These are phyloP conservation scores for Kobus ellipsiprymnus DNA, from an alignment of 2,113 vertebrate genomes.

Conservation along the genomic window DNA sequence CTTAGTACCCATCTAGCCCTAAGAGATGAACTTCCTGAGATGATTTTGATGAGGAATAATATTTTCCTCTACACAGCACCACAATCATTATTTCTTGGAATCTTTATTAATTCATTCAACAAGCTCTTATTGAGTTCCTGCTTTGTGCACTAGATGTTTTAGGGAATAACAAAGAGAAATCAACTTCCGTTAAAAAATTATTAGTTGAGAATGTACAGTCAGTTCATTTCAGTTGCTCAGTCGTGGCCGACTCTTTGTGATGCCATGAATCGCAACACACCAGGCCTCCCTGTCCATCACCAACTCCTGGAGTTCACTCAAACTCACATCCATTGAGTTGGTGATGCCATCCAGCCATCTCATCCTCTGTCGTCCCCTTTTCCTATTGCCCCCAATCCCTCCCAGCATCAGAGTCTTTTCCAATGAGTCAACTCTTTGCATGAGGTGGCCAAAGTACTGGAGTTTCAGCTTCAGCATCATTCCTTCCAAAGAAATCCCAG, in stretches of 20 bases:
- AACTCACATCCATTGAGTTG: too few species aligned
- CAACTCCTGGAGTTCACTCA: too few species aligned
- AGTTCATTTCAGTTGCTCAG: too few species aligned
- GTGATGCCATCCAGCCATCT: too few species aligned
- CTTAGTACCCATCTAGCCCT: not conserved
- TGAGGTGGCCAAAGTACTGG: too few species aligned
- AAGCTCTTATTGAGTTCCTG: slow-evolving; percentile 26
- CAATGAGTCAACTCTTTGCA: rapidly evolving
- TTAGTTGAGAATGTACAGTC: not conserved
- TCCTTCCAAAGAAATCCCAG: too few species aligned
- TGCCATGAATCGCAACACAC: too few species aligned
- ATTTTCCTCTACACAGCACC: not conserved
- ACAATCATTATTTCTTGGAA: not conserved
- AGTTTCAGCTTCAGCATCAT: too few species aligned
- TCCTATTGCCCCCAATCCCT: too few species aligned
- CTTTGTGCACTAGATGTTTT: not conserved
- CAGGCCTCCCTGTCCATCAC: too few species aligned
- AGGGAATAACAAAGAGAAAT: not conserved
- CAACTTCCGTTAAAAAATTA: not conserved
- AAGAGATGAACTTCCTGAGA: slow-evolving; percentile 28
- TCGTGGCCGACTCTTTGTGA: too few species aligned
- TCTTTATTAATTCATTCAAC: slow-evolving; percentile 3
- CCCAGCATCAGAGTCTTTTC: too few species aligned
- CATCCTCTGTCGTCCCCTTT: rapidly evolving
- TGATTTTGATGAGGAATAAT: slow-evolving; percentile 28